Evolutionary conservation across 2,113 vertebrate species (phyloP).

Genomic region (Megaleporinus macrocephalus): DNA sequence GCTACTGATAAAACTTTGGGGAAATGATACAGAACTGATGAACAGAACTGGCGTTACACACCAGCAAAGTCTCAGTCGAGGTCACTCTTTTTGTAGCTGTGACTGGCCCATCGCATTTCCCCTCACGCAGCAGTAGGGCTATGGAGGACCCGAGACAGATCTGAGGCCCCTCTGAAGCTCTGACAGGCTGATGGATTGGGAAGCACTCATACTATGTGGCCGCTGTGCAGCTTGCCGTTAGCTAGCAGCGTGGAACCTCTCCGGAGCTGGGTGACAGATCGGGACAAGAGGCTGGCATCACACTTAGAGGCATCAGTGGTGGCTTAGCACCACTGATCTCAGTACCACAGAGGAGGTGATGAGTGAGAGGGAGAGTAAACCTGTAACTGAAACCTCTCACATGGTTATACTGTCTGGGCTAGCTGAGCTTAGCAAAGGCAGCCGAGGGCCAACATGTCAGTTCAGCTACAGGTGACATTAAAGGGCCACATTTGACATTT

Average conservation of each 20-base stretch:
- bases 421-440: background rate
- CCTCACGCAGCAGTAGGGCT: slow-evolving; percentile 8
- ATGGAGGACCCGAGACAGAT: background rate
- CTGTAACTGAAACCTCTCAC: background rate
- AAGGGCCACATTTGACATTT: too few species aligned
- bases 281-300: slow-evolving; percentile 24
- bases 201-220: slow-evolving; percentile 26
- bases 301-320: slow-evolving; percentile 27
- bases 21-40: slow-evolving; percentile 10
- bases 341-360: background rate
- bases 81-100: slow-evolving; percentile 10
- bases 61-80: background rate
- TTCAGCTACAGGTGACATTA: background rate
- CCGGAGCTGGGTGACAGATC: slow-evolving; percentile 36
- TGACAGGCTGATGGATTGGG: slow-evolving; percentile 43
- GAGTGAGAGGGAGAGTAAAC: slow-evolving; percentile 20
- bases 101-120: slow-evolving; percentile 16
- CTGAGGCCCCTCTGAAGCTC: slow-evolving; percentile 30
- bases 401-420: background rate
- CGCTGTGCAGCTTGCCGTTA: background rate
- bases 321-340: slow-evolving; percentile 30
- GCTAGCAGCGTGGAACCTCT: slow-evolving; percentile 33
- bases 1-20: background rate
- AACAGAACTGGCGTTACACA: background rate
- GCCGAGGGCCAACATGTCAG: background rate